Percentiles rank a stretch among this genome's conserved stretches.
Conservation (phyloP, 2,888 invertebrate genomes). For the Pinctada fucata region DNA sequence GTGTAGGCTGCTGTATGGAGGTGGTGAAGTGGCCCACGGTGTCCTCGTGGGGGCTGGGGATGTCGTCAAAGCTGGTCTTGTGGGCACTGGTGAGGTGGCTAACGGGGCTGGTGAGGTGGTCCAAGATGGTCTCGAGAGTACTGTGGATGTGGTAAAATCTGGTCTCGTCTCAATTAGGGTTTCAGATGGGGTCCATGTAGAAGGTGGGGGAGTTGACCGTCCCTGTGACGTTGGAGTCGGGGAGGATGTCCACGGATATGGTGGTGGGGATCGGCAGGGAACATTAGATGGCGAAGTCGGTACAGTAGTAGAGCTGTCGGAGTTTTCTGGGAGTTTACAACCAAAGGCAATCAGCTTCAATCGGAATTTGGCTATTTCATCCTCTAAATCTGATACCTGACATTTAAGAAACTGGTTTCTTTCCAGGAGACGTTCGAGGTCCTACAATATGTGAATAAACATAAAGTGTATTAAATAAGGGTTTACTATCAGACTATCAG, state of each 20-base stretch:
- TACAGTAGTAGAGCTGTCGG: neutral
- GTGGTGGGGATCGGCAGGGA: neutral
- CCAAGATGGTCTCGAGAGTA: too few species aligned
- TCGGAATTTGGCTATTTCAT: neutral
- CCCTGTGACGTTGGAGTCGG: neutral
- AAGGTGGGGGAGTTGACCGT: too few species aligned
- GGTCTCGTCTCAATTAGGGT: too few species aligned
- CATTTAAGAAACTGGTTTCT: conserved; percentile 7
- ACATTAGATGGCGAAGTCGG: conserved; percentile 4
- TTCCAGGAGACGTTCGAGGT: neutral
- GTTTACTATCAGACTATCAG: too few species aligned
- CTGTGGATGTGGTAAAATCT: too few species aligned
- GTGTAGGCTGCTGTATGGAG: too few species aligned
- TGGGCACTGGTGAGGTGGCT: too few species aligned
- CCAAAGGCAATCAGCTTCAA: neutral
- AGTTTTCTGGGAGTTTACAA: neutral
- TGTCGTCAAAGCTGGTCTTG: too few species aligned
- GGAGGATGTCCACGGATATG: neutral
- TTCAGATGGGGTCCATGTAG: too few species aligned
- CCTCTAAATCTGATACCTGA: conserved; percentile 10
- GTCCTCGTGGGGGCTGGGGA: too few species aligned
- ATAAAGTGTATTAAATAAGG: neutral
- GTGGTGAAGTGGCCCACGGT: too few species aligned
- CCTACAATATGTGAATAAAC: neutral
- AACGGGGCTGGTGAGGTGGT: too few species aligned